Base-by-base conservation (phyloP, 1,140 invertebrate species). In the Panulirus ornatus region DNA sequence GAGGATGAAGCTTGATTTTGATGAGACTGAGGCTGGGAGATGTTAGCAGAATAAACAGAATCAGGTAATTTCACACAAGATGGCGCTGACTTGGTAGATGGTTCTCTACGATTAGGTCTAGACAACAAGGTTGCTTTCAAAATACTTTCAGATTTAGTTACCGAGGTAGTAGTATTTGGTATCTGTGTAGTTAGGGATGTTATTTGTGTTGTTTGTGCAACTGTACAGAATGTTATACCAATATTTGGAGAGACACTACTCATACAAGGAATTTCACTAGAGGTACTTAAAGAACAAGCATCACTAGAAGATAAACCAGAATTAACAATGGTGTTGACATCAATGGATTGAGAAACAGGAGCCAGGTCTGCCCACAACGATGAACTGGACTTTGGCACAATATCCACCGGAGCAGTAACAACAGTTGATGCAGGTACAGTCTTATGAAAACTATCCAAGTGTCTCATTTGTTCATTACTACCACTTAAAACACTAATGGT, bases 121-220 rank as follows among this genome's bases (percentile, higher is more conserved):
- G 85, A 88, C 11, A 88, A 34, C 63, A 87, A 42, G 14, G 85
- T 88, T 63, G 85, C 75, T 44, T 88, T 88, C 27, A 88, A 44
- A 66, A 88, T 88, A 47, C 85, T 88, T 6, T 14, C 42, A 70
- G 85, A 71, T 1, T 75, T 40, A 66, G 27, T 66, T 30, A 8
- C 58, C 16, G 8, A 27, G 3, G 58, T 8, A 11, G 58, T 1
- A 5, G 11, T 30, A 30, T 27, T 30, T 27, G 58, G 9, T 27
- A 27, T 11, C 6, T 6, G 9, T 66, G 58, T 30, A 9, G 58
- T 27, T 30, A 66, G 58, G 1, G 22, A 66, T 30, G 58, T 30
- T 30, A 66, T 27, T 66, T n/a, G n/a, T 30, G 58, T 6, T 30
- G 27, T 27, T 30, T 66, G n/a, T 30, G n/a, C 58, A 30, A n/a